These are phyloP conservation scores for Cherax quadricarinatus DNA, from an alignment of 1,140 invertebrate species.

Conservation along the genomic window DNA sequence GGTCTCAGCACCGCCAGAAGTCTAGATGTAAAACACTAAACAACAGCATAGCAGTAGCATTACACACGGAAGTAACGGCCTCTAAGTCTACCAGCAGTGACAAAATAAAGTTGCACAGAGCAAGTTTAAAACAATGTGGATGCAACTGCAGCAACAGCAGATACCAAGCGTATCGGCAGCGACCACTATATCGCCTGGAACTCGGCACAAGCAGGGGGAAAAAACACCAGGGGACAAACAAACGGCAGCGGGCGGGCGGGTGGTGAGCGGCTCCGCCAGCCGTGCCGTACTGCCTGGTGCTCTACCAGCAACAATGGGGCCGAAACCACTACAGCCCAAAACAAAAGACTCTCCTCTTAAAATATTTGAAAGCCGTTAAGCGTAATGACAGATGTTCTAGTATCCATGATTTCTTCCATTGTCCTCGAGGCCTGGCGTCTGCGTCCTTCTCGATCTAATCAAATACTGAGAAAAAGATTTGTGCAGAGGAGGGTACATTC, in stretches of 20 bases:
- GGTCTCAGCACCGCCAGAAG: not conserved
- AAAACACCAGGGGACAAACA: not conserved
- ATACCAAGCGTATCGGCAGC: not conserved
- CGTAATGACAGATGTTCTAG: conserved; percentile 21
- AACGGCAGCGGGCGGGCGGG: not conserved
- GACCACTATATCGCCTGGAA: too few species aligned
- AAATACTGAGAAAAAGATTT: not conserved
- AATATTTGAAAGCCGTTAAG: conserved; percentile 31
- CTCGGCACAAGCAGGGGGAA: not conserved
- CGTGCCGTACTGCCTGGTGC: not conserved
- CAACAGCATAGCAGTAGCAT: not conserved
- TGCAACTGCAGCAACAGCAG: not conserved
- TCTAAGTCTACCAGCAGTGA: not conserved
- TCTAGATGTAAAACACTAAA: too few species aligned
- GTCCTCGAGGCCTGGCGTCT: not conserved
- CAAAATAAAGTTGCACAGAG: not conserved
- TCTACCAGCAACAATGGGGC: not conserved
- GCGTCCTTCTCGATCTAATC: not conserved
- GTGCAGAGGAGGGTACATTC: not conserved
- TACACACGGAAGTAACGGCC: not conserved
- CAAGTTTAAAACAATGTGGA: too few species aligned
- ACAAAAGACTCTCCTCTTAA: conserved; percentile 11
- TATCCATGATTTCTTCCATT: not conserved
- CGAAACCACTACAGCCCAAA: not conserved
- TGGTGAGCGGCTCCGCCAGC: not conserved